Base-by-base conservation (phyloP, 2,113 vertebrate species). In the Trematocara macrostoma region DNA sequence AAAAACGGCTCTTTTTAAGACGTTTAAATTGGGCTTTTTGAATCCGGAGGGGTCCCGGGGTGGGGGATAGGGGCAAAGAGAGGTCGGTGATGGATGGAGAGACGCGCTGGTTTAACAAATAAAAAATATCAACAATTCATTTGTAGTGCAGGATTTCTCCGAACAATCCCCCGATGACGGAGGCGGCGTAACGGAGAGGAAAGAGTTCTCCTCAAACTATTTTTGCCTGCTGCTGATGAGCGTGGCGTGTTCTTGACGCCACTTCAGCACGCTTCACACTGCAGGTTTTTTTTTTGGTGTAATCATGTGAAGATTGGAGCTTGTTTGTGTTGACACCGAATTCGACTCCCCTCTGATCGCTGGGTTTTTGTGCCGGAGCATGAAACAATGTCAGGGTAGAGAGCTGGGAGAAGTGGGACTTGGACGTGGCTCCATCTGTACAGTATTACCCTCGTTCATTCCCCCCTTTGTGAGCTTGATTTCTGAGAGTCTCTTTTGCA, bases 121-220 rank as follows among this genome's bases (percentile, higher is more conserved):
- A 47, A 29, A 49, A 34, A 79, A 79, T 64, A 31, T 16, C 57
- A 55, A 45, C 69, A n/a, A 82, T 20, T 26, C 34, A 57, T 88
- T 88, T 86, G 79, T 79, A 40, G 53, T 78, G 76, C 81, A 56
- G 84, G 82, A 52, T 81, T 84, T 74, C 84, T 87, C 76, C 86
- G 74, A 86, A 47, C 47, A 42, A 53, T 90, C 78, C 89, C 83
- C 89, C 16, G 56, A 56, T 23, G 89, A 55, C 12, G 4, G 84
- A 88, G 76, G 78, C 79, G 61, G 81, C 69, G 59, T 55, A 85
- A 89, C 78, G 38, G 40, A 81, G 85, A 82, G 69, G 84, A 76
- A 69, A 78, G 71, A 40, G 69, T 38, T 34, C 11, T 79, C n/a
- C 11, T 79, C n/a, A 61, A 34, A 34, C 6, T 31, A 5, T 56